Evolutionary conservation across 2,113 vertebrate species (phyloP), one percentile per base, ranked within the genome.

Genomic region (Brachypteracias leptosomus): DNA sequence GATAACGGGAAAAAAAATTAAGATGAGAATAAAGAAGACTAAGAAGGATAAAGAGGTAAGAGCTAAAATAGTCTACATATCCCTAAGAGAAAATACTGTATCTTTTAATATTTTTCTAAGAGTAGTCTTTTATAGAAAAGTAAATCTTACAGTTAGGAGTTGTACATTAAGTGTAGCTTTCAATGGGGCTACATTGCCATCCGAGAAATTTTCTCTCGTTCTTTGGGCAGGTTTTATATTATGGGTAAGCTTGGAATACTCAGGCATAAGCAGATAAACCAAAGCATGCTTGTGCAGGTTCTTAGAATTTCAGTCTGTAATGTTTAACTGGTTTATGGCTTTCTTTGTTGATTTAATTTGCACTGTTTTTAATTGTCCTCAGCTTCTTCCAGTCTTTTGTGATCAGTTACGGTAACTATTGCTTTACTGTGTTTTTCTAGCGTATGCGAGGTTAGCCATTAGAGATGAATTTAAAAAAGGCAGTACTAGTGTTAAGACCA

Each of bases 1-100:
- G 99, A 99, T 99, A 96, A 99, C 98, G 47, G 99, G 99, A 93
- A 99, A 98, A 97, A 99, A 98, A 97, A 99, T 99, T 58, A 99
- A 99, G 95, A 99, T 99, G 99, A 99, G 98, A 97, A 98, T 99
- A 89, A 99, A 99, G 97, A 99, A 99, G 94, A 98, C 98, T 76
- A 99, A 99, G 97, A 98, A 98, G 90, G 99, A 99, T 96, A 99
- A 99, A 96, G 98, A 99, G 98, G 99, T 99, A 97, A 95, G 47
- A 88, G 12, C 85, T 90, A 54, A 62, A 88, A 40, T 33, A 46
- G 5, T 65, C 21, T 67, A 2, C 49, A 17, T 57, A 63, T 67
- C 19, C 25, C 35, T 72, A 24, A 36, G 42, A 40, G 49, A 63
- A 63, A 71, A 57, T 51, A 17, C n/a, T 35, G 16, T 35, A 36